Evolutionary conservation across 1,140 invertebrate species (phyloP).

Genomic region (Drosophila erecta): DNA sequence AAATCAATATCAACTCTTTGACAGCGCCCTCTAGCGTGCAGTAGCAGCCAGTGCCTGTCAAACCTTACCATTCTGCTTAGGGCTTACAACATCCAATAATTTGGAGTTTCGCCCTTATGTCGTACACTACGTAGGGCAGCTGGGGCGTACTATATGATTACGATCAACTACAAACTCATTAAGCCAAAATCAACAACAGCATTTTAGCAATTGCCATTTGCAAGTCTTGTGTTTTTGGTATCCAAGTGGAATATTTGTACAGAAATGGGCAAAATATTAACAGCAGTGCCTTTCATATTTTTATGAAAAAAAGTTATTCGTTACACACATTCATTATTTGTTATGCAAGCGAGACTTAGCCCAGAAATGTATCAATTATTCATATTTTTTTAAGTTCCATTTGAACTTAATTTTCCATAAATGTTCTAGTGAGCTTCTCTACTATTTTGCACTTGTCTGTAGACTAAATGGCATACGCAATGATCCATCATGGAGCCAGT

Average conservation of each 20-base stretch:
- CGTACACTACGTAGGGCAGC: conserved; percentile 44
- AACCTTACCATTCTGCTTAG: conserved; percentile 38
- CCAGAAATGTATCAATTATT: neutral
- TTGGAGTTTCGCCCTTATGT: conserved; percentile 9
- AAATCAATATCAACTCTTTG: conserved; percentile 54
- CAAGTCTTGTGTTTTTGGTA: conserved; percentile 24
- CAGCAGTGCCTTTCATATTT: neutral
- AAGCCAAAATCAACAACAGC: conserved; percentile 77
- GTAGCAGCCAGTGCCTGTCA: conserved; percentile 33
- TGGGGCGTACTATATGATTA: conserved; percentile 53
- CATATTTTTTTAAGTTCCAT: no score
- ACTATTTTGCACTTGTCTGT: neutral
- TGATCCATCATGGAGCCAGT: conserved; percentile 35
- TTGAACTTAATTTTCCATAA: neutral
- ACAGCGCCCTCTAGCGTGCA: conserved; percentile 55
- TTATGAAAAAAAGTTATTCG: no score
- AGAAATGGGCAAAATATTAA: neutral
- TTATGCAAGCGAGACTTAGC: no score
- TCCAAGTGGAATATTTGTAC: neutral
- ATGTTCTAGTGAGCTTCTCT: neutral
- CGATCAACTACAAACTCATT: conserved; percentile 77
- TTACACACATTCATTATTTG: no score
- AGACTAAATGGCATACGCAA: neutral
- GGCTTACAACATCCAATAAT: conserved; percentile 46
- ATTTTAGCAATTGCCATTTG: conserved; percentile 63